A percentile compares a stretch with the other conserved stretches of the same genome.
Evolutionary conservation across 2,113 vertebrate species (phyloP).

Genomic region (Pantherophis guttatus): DNA sequence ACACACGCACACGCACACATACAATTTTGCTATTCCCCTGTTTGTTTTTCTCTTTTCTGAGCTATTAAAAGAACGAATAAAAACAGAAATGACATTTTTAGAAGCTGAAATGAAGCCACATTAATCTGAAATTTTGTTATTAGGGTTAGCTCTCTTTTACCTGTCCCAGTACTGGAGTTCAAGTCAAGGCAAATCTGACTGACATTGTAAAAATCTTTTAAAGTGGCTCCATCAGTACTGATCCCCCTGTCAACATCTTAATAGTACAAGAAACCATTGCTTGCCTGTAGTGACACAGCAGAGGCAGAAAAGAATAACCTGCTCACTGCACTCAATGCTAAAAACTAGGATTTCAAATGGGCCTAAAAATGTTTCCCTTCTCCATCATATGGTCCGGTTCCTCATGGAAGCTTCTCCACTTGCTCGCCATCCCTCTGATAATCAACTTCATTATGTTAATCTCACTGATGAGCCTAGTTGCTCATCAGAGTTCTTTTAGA

Average conservation of each 20-base stretch:
- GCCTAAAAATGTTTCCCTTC: background rate
- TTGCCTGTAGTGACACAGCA: background rate
- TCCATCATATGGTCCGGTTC: background rate
- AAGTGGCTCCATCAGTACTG: background rate
- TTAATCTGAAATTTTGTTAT: background rate
- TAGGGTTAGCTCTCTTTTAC: background rate
- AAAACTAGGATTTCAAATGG: background rate
- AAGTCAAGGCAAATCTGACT: background rate
- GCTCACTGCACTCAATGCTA: background rate
- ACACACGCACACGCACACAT: rapidly evolving
- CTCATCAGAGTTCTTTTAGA: background rate
- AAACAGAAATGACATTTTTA: background rate
- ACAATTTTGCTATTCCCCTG: background rate
- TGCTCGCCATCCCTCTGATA: background rate
- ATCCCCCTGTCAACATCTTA: background rate
- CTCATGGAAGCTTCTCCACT: background rate
- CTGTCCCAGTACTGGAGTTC: background rate
- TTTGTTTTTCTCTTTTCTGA: background rate
- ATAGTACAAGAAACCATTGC: background rate
- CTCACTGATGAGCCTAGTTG: background rate
- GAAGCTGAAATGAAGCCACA: background rate
- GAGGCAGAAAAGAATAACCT: background rate
- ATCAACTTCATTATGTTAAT: background rate
- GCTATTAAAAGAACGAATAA: background rate
- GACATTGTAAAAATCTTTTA: background rate